Evolutionary conservation across 1,140 invertebrate genomes (phyloP).

Genomic region (Yoshiicerus persimilis): DNA sequence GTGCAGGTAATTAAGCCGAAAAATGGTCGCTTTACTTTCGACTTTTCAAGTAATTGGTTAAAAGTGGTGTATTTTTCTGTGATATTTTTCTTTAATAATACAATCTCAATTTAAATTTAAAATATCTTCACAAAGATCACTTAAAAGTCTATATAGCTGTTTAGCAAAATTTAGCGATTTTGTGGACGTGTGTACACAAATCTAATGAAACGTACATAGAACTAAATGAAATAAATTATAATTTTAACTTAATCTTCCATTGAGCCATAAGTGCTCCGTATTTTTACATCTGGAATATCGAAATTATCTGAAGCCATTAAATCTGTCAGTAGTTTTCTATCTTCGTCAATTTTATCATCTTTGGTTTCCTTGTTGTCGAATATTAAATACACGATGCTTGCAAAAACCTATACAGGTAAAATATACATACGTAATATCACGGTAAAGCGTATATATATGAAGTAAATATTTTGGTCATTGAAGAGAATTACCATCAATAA

Average conservation of each 20-base stretch:
- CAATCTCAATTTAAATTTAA: no score
- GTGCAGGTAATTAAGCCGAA: no score
- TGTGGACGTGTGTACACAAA: no score
- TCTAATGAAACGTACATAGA: no score
- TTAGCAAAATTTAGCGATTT: no score
- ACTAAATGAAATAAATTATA: no score
- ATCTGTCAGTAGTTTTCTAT: background rate
- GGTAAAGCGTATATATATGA: background rate
- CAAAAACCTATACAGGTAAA: background rate
- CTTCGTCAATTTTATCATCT: background rate
- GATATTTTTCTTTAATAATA: no score
- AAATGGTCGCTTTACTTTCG: no score
- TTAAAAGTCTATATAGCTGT: no score
- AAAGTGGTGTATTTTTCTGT: no score
- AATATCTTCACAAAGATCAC: no score
- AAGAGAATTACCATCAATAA: background rate
- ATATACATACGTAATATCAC: background rate
- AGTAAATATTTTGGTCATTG: background rate
- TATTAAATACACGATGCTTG: background rate
- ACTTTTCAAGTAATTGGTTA: no score
- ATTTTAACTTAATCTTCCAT: background rate
- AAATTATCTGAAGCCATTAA: background rate
- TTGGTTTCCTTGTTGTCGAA: background rate
- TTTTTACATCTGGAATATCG: background rate
- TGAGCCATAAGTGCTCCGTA: background rate